Percentiles rank a stretch among this genome's conserved stretches.
phyloP scores from a whole-genome alignment of 2,113 vertebrate genomes.

The Vimba vimba region DNA sequence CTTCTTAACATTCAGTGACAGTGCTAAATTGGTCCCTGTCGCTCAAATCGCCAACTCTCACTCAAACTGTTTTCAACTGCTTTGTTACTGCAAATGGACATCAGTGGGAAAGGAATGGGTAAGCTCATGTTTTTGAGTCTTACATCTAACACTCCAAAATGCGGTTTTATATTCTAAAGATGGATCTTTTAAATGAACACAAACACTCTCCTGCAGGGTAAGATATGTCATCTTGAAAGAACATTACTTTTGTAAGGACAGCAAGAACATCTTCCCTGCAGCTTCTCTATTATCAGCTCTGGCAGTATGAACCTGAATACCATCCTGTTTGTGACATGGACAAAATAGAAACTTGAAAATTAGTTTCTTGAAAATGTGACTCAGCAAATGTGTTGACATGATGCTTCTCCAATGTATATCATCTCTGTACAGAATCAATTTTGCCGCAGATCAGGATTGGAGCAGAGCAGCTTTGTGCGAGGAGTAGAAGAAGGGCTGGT shows the following conservation, averaged over 20 bases:
- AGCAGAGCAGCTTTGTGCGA: conserved; percentile 40
- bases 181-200: conserved; percentile 38
- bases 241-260: conserved; percentile 57
- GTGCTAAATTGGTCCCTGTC: neutral
- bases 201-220: conserved; percentile 36
- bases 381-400: conserved; percentile 53
- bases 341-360: conserved; percentile 57
- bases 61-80: neutral
- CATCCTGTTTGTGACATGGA: conserved; percentile 54
- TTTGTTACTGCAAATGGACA: neutral
- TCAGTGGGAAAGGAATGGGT: neutral
- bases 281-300: conserved; percentile 52
- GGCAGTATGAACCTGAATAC: conserved; percentile 58
- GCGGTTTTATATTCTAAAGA: neutral
- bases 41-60: neutral
- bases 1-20: neutral
- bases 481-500: conserved; percentile 37
- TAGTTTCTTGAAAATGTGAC: conserved; percentile 45
- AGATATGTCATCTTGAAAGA: conserved; percentile 57
- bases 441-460: conserved; percentile 48
- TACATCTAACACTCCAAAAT: neutral
- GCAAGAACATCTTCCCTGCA: conserved; percentile 52
- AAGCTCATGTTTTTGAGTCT: neutral
- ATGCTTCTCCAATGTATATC: conserved; percentile 55
- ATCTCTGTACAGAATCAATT: conserved; percentile 58